Evolutionary conservation across 2,888 invertebrate genomes (phyloP), one percentile per base, ranked within the genome.

Genomic region (Sarcophaga caerulescens): DNA sequence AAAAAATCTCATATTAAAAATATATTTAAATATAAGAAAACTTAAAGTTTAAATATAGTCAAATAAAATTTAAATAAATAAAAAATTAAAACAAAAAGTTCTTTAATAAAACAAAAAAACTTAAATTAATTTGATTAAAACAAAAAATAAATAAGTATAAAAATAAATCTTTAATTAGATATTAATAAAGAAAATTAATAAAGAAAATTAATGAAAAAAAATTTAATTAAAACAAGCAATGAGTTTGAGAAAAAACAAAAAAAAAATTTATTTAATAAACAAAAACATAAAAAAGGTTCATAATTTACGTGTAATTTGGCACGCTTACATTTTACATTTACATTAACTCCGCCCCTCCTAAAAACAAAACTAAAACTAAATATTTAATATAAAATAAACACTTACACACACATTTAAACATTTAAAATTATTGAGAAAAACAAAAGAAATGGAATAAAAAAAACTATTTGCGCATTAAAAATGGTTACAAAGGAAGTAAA

Each of bases 221-320:
- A 76, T 65, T 45, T 60, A 68, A 73, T 77, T 73, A 84, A 71
- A 62, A 35, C 35, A 85, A 75, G 80, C 83, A 86, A 86, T 81
- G 81, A 69, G 81, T 81, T 84, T 69, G 78, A 86, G 63, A 17
- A 74, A 81, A 70, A 85, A 75, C n/a, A 45, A 63, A 81, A 76
- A 81, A 69, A 52, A 70, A 76, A 75, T 14, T 76, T 79, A 71
- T 75, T 47, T 21, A 74, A 76, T 52, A 52, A 47, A 78, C 35
- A 35, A 35, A 35, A 35, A 35, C 1, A 35, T n/a, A 21, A 35
- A 75, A 74, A 75, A 62, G 71, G 23, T 57, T 70, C 79, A 80
- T 82, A 78, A 83, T 83, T 83, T 78, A 84, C 81, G 81, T 86
- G 86, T 86, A 86, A 84, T 70, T 78, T 84, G 75, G 84, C 86